Evolutionary conservation across 2,113 vertebrate genomes (phyloP).

Genomic region (Jacana jacana): DNA sequence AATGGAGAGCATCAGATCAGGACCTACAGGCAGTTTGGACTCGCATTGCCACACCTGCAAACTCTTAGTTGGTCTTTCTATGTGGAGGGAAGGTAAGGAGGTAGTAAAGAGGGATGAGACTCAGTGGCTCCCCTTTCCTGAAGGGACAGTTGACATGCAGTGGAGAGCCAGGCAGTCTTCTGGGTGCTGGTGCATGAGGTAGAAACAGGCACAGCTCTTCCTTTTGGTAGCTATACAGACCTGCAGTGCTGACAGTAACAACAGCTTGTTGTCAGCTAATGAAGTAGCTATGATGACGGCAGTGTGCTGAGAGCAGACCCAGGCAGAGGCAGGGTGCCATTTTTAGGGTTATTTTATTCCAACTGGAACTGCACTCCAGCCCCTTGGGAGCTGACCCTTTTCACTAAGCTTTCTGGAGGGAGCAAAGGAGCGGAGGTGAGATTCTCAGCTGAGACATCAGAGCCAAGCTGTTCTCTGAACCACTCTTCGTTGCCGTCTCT

Average conservation of each 20-base stretch:
- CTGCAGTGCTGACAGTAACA: background rate
- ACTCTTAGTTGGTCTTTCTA: background rate
- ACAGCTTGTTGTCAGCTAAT: background rate
- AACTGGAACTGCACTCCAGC: background rate
- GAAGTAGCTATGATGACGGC: background rate
- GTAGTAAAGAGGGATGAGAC: background rate
- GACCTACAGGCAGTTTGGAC: background rate
- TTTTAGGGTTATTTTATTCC: background rate
- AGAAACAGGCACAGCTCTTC: background rate
- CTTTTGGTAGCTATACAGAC: background rate
- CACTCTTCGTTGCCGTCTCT: constrained; percentile 7
- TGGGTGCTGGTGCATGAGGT: background rate
- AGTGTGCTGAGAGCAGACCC: background rate
- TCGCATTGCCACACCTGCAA: accelerated
- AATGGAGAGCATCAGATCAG: background rate
- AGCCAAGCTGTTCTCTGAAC: constrained; percentile 6
- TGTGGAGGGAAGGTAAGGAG: background rate
- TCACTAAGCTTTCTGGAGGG: background rate
- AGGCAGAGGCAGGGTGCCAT: background rate
- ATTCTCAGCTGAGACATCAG: background rate
- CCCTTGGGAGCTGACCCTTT: background rate
- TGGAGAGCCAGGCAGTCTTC: background rate
- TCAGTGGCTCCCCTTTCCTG: background rate
- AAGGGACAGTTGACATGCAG: background rate
- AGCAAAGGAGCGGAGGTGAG: background rate